phyloP scores from a whole-genome alignment of 2,888 invertebrate species.

The Xanthorhoe designata region DNA sequence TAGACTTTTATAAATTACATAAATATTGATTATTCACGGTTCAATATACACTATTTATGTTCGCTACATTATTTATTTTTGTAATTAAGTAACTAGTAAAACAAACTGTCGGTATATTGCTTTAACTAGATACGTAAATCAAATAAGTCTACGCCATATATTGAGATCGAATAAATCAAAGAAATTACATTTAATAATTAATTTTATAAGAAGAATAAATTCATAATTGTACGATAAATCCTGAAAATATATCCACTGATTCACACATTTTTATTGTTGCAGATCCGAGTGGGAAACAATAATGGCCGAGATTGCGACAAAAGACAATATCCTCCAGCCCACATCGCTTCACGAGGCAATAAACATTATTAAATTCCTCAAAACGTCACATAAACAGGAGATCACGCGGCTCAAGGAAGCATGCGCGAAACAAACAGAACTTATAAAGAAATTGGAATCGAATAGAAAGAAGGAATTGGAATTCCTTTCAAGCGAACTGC shows the following conservation, averaged over 20 bases:
- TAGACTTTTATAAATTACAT: background rate
- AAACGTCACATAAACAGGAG: constrained; percentile 79
- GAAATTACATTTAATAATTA: background rate
- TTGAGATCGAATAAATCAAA: background rate
- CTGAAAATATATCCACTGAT: constrained; percentile 37
- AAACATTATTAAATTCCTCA: constrained; percentile 79
- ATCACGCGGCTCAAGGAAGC: constrained; percentile 70
- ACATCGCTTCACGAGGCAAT: constrained; percentile 77
- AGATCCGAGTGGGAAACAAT: constrained; percentile 57
- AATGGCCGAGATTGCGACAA: constrained; percentile 60
- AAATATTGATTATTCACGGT: background rate
- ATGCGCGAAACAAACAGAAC: constrained; percentile 69
- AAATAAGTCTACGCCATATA: background rate
- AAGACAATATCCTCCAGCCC: constrained; percentile 70
- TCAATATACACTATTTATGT: background rate
- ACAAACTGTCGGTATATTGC: background rate
- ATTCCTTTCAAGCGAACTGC: constrained; percentile 75
- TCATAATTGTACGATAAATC: constrained; percentile 3
- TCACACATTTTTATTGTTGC: constrained; percentile 54
- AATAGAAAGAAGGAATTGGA: constrained; percentile 78
- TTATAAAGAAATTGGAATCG: constrained; percentile 75
- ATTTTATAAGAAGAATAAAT: background rate
- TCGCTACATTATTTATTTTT: background rate
- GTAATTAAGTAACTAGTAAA: background rate
- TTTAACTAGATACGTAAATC: background rate